Evolutionary conservation across 64 coral and sea anemone genomes (phyloP).

Genomic region (Pachyseris speciosa): DNA sequence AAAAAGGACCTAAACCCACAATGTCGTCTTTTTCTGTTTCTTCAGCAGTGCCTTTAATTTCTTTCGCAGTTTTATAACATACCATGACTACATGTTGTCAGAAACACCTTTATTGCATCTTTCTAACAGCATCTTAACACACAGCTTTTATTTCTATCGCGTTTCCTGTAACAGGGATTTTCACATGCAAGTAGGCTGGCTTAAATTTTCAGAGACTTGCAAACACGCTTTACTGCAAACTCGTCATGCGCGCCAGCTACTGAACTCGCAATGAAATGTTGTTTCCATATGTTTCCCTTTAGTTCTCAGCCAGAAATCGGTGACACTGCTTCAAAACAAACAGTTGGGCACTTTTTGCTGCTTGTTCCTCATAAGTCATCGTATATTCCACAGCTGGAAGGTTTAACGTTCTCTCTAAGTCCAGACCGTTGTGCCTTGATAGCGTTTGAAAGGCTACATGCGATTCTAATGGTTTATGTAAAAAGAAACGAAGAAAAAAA

Average conservation of each 20-base stretch:
- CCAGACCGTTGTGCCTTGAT: background rate
- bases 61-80: background rate
- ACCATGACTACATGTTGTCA: background rate
- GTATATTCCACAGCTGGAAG: background rate
- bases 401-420: background rate
- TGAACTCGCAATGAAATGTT: constrained; percentile 19
- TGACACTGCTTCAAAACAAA: constrained; percentile 34
- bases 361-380: constrained; percentile 22
- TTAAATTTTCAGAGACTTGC: background rate
- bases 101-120: constrained; percentile 13
- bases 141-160: background rate
- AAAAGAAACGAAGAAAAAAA: too few relatives aligned
- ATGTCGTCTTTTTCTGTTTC: too few relatives aligned
- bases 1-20: too few relatives aligned
- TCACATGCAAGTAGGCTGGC: constrained; percentile 7
- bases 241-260: background rate
- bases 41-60: too few relatives aligned
- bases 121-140: background rate
- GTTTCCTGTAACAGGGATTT: background rate
- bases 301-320: background rate
- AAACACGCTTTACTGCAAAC: constrained; percentile 29
- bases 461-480: background rate
- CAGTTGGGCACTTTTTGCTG: constrained; percentile 21
- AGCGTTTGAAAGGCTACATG: background rate
- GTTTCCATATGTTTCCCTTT: too few relatives aligned